These are phyloP conservation scores for Spheniscus mendiculus DNA, from an alignment of 2,113 vertebrate genomes.

Conservation along the genomic window DNA sequence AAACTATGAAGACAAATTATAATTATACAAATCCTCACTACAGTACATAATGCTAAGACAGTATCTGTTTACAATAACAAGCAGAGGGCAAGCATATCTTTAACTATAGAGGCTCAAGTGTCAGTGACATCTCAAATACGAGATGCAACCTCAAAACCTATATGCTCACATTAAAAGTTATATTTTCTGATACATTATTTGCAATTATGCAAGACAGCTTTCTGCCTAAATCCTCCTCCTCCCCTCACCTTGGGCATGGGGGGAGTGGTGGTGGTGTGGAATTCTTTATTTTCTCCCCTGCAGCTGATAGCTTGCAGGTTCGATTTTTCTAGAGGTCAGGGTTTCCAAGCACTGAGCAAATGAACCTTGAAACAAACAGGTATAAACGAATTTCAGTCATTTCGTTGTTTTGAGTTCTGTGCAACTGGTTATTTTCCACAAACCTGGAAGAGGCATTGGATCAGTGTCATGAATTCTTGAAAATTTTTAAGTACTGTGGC, in stretches of 20 bases:
- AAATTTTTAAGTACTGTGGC: not conserved
- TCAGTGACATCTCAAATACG: not conserved
- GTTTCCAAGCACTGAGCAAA: not conserved
- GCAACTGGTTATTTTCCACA: not conserved
- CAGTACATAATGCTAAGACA: not conserved
- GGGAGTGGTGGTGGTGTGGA: not conserved
- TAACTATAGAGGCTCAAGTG: not conserved
- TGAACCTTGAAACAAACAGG: not conserved
- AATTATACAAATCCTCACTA: not conserved
- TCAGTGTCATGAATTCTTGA: not conserved
- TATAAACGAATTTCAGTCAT: not conserved
- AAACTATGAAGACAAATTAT: not conserved
- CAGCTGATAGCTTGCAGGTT: not conserved
- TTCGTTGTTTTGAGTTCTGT: not conserved
- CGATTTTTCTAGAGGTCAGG: not conserved
- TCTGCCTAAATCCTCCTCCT: not conserved
- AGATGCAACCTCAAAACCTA: not conserved
- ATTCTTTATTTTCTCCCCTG: not conserved
- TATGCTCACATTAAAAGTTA: not conserved
- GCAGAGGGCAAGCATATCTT: not conserved
- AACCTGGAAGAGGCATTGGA: not conserved
- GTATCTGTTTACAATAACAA: constrained; percentile 3
- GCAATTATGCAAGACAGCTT: not conserved
- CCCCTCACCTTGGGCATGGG: accelerated
- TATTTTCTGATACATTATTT: not conserved